Percentiles rank a stretch among this genome's conserved stretches.
Conservation (phyloP, 2,797 vertebrate genomes). For the Margarornis squamiger region DNA sequence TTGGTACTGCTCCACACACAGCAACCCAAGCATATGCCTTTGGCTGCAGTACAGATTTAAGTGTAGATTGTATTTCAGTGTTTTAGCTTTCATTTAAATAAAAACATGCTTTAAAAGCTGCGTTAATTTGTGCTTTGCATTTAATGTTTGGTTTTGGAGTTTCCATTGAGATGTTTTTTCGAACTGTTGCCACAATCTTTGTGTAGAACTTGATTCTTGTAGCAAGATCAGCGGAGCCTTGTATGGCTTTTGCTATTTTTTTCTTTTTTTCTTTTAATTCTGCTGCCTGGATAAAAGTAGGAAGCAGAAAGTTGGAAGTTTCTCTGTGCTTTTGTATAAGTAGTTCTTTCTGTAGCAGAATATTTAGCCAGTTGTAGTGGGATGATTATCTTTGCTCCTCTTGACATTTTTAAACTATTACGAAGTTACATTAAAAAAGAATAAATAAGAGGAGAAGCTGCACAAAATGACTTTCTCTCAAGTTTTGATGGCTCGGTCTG, state of each 20-base stretch:
- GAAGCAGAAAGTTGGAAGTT: background rate
- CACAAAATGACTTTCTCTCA: background rate
- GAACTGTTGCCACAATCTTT: background rate
- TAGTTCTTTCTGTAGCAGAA: background rate
- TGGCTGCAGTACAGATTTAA: background rate
- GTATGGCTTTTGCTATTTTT: background rate
- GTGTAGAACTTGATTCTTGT: background rate
- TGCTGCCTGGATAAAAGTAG: background rate
- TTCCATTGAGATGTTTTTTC: background rate
- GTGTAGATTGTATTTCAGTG: background rate
- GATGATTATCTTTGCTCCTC: background rate
- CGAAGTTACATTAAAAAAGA: background rate
- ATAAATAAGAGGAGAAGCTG: background rate
- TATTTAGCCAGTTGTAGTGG: background rate
- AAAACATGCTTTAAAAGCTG: background rate
- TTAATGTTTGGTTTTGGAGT: background rate
- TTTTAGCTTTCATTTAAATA: background rate
- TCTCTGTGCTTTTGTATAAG: background rate
- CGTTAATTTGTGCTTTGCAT: background rate
- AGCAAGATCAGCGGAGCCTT: background rate
- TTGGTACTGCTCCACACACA: background rate
- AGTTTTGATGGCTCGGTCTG: conserved; percentile 8
- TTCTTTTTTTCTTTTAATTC: background rate
- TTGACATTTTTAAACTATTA: background rate
- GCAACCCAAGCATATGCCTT: background rate